Evolutionary conservation across 2,888 invertebrate genomes (phyloP).

Genomic region (Pediacus dermestoides): DNA sequence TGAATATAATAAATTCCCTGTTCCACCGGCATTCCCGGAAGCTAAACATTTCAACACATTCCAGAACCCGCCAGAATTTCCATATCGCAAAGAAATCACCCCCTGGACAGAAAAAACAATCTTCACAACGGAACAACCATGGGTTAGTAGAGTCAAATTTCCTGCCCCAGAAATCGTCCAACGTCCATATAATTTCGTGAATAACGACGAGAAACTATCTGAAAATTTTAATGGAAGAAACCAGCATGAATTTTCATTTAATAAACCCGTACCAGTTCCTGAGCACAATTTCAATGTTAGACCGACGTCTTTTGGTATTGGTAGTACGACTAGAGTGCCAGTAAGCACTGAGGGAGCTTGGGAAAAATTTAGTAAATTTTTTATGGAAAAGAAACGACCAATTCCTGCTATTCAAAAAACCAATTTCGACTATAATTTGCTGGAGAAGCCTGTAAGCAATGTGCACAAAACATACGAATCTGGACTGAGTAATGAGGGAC

Average conservation of each 20-base stretch:
- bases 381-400: slow-evolving; percentile 15
- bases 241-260: slow-evolving; percentile 23
- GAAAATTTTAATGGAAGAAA: slow-evolving; percentile 4
- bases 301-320: slow-evolving; percentile 3
- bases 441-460: slow-evolving; percentile 23
- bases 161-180: slow-evolving; percentile 30
- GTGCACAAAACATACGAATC: slow-evolving; percentile 12
- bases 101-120: slow-evolving; percentile 12
- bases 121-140: slow-evolving; percentile 29
- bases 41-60: slow-evolving; percentile 31
- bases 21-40: slow-evolving; percentile 41
- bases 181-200: slow-evolving; percentile 36
- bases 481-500: slow-evolving; percentile 1
- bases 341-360: slow-evolving; percentile 14
- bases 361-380: no score
- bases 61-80: not conserved
- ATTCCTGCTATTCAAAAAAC: slow-evolving; percentile 20
- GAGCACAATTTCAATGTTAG: not conserved
- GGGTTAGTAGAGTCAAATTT: slow-evolving; percentile 42
- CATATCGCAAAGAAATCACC: not conserved
- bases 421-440: slow-evolving; percentile 24
- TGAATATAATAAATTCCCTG: slow-evolving; percentile 50
- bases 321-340: not conserved
- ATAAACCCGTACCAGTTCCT: slow-evolving; percentile 24
- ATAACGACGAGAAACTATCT: slow-evolving; percentile 3